Percentiles rank a stretch among this genome's conserved stretches.
These are phyloP conservation scores for Helicoverpa zea DNA, from an alignment of 1,140 invertebrate genomes.

Conservation along the genomic window DNA sequence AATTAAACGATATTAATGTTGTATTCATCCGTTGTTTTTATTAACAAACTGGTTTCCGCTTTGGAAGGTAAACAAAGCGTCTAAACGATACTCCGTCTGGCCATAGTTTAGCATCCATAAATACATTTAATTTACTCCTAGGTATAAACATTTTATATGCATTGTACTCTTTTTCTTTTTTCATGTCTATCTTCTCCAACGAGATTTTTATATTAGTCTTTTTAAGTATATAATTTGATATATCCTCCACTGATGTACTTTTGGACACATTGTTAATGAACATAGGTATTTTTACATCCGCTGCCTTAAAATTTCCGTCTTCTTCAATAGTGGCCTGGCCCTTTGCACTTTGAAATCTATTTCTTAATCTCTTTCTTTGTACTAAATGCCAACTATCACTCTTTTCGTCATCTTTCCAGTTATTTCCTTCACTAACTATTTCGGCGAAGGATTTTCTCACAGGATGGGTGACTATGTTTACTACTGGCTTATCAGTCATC, in stretches of 20 bases:
- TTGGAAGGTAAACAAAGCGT: not conserved
- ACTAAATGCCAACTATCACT: not conserved
- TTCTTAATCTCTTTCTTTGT: not conserved
- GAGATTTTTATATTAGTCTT: not conserved
- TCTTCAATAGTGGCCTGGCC: conserved; percentile 7
- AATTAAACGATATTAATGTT: not conserved
- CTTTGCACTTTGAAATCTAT: conserved; percentile 10
- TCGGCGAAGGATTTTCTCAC: not conserved
- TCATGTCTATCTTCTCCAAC: not conserved
- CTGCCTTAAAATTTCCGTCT: conserved; percentile 58
- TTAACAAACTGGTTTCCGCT: not conserved
- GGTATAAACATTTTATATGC: not conserved
- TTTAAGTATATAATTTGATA: not conserved
- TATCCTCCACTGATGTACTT: conserved; percentile 17
- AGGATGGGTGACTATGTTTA: not conserved
- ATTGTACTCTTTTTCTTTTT: not conserved
- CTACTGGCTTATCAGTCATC: too few species aligned
- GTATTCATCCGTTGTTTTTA: not conserved
- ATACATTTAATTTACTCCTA: not conserved
- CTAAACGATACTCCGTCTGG: not conserved
- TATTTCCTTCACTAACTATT: not conserved
- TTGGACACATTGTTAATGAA: conserved; percentile 60
- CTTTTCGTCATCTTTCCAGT: not conserved
- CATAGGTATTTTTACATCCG: conserved; percentile 51
- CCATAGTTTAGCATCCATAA: not conserved